Base-by-base conservation (phyloP, 2,888 invertebrate species). In the Timema cristinae region DNA sequence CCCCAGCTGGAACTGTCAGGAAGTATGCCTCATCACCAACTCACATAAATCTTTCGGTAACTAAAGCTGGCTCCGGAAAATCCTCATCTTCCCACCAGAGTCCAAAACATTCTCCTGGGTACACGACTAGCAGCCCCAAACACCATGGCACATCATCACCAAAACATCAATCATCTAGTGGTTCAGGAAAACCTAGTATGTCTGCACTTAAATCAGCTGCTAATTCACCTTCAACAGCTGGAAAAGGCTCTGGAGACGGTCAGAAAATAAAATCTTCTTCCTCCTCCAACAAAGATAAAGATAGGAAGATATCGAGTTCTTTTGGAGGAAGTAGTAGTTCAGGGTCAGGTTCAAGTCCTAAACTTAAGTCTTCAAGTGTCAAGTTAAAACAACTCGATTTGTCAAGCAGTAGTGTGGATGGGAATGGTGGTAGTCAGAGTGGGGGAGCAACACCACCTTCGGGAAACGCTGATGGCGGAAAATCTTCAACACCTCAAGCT, bases 171-270 rank as follows among this genome's bases (percentile, higher is more conserved):
- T 84, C 84, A 48, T 87, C 89, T 0, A 86, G 90, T 13, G 86
- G 87, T 72, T 90, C 92, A 0, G 94, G 94, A 0, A 95, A 95
- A 79, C 94, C 94, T 0, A 94, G 94, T 79, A 93, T 95, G 92
- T 93, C 93, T 0, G 89, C 94, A 0, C 82, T 94, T 47, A 94
- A 94, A 80, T 94, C 91, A 54, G 93, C 93, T 0, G 86, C 86
- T 11, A 83, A 84, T 6, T 72, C 72, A n/a, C 72, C 72, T 52
- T 72, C 72, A 49, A 61, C 72, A 13, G 50, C 68, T 68, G 69
- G 73, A 51, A 73, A 73, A 48, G 69, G 72, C 6, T 72, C 72
- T 48, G 63, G 71, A n/a, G 72, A 72, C 11, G n/a, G 51, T 32
- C 47, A 61, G 8, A 75, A 75, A 71, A 51, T 66, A 16, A 72